Base-by-base conservation (phyloP, 2,888 invertebrate species). In the Podotricha telesiphe region DNA sequence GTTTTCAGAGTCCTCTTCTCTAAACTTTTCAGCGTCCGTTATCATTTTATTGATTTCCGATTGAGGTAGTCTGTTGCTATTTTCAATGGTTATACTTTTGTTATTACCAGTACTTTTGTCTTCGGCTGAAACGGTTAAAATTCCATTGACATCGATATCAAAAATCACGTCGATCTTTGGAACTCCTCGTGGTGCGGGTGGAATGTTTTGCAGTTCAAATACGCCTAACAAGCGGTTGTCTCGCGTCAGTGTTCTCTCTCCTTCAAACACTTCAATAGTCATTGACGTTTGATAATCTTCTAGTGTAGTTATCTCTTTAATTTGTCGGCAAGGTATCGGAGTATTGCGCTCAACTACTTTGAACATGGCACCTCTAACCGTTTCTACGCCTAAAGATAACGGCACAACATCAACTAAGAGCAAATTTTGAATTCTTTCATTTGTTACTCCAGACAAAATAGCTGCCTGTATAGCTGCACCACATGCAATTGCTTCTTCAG, bases 381-480 rank as follows among this genome's bases (percentile, higher is more conserved):
- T 85, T 74, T 90, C 89, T 0, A 91, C 79, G 1, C 90, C 90
- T 48, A 91, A 55, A 15, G 89, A 87, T 37, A 89, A 70, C 11
- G 89, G 88, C 1, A 89, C 86, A 0, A 89, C 87, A 45, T 90
- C 89, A 0, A 87, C 80, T 61, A 89, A 73, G 0, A 82, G 65
- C 0, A 87, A 50, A 55, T 86, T 79, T 56, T 82, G 77, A 4
- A 87, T 80, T 13, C 76, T 81, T 15, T 80, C 73, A 64, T 84
- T 79, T 15, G 69, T 66, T 37, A 85, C 74, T 0, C 86, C 86
- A 17, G 76, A 81, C 2, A 89, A 50, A 8, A 86, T 75, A 0
- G 89, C 89, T 0, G 89, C 90, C 76, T 88, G 88, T 1, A 91
- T 83, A 0, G 90, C 90, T 4, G 89, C 89, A 0, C 90, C 90